Percentiles rank a stretch among this genome's conserved stretches.
These are phyloP conservation scores for Struthidea cinerea DNA, from an alignment of 2,113 vertebrate species.

Conservation along the genomic window DNA sequence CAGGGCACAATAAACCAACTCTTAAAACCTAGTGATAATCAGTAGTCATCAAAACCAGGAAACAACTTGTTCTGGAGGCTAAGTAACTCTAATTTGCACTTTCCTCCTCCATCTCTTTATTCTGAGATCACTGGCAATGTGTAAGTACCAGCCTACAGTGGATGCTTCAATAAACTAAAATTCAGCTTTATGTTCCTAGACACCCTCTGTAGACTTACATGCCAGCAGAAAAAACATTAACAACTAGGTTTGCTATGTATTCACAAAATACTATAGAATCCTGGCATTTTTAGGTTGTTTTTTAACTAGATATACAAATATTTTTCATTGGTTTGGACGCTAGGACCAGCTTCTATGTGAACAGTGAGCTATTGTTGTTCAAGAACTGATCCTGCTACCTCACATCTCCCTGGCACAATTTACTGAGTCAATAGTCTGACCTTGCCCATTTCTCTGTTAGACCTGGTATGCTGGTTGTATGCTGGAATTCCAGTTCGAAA, in stretches of 20 bases:
- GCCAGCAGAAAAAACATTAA: background rate
- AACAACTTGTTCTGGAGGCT: background rate
- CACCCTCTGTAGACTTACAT: background rate
- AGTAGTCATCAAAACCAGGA: background rate
- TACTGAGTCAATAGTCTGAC: background rate
- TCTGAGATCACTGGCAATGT: background rate
- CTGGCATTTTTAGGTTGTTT: background rate
- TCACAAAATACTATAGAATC: background rate
- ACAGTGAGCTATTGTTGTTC: background rate
- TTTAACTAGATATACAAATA: background rate
- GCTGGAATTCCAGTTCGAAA: background rate
- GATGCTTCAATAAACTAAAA: background rate
- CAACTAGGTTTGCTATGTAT: background rate
- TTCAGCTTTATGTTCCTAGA: background rate
- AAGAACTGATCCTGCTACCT: background rate
- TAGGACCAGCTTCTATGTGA: background rate
- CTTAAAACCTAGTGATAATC: background rate
- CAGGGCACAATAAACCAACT: background rate
- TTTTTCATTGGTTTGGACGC: background rate
- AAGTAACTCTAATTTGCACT: background rate
- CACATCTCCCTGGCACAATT: background rate
- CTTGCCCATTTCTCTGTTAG: background rate
- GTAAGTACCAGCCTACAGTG: background rate
- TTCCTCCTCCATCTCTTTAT: background rate
- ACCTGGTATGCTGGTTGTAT: background rate